These are phyloP conservation scores for Bhutanitis thaidina DNA, from an alignment of 2,888 invertebrate species.

Conservation along the genomic window DNA sequence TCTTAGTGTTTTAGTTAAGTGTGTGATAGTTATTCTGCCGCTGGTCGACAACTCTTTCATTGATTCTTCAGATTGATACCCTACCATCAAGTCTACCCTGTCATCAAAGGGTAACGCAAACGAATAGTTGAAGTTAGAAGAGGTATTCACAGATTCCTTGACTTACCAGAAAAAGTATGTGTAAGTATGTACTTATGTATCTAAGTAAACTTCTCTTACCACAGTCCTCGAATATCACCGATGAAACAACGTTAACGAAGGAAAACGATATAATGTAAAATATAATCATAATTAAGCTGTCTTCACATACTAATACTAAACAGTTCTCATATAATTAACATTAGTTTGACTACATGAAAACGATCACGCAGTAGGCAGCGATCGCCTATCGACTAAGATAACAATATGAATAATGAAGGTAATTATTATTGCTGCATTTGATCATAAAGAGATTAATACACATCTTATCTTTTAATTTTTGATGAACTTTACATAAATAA, in stretches of 20 bases:
- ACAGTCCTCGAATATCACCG: conserved; percentile 41
- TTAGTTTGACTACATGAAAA: conserved; percentile 22
- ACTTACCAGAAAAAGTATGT: too few species aligned
- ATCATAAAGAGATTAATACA: conserved; percentile 19
- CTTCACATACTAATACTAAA: neutral
- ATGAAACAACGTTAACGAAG: conserved; percentile 33
- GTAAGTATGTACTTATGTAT: neutral
- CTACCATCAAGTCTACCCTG: too few species aligned
- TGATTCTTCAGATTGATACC: too few species aligned
- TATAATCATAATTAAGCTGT: conserved; percentile 34
- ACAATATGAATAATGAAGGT: conserved; percentile 30
- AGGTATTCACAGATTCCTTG: too few species aligned
- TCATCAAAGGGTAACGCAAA: too few species aligned
- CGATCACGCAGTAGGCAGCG: conserved; percentile 17
- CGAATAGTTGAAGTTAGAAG: too few species aligned
- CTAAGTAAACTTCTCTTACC: conserved; percentile 1
- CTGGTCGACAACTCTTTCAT: too few species aligned
- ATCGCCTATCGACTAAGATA: conserved; percentile 52
- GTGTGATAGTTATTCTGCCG: too few species aligned
- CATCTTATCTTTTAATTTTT: conserved; percentile 15
- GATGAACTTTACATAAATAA: conserved; percentile 5
- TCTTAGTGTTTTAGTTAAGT: too few species aligned
- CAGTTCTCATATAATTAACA: conserved; percentile 18
- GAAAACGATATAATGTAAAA: conserved; percentile 34
- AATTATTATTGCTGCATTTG: conserved; percentile 35